Evolutionary conservation across 2,797 vertebrate genomes (phyloP), one percentile per base, ranked within the genome.

Genomic region (Podarcis siculus): DNA sequence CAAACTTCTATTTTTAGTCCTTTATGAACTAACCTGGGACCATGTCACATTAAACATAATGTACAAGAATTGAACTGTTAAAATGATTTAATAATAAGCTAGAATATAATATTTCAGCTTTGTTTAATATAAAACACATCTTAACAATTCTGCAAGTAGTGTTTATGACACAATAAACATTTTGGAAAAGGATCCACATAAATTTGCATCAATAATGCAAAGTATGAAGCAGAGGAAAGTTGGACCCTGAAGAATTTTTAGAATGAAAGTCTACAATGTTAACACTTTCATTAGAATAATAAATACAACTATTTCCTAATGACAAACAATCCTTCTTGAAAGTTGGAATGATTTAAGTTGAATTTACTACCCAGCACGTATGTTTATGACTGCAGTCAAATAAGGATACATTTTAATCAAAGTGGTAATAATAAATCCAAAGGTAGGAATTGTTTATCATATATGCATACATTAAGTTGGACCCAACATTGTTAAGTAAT

Each of bases 371-470:
- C 27, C 6, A 32, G 27, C 39, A 77, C 25, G 19, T 67, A 66
- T 78, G 6, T 78, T 45, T 45, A 69, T 32, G 23, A 73, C 45
- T 73, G 21, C 21, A 69, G 35, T 27, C 49, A 85, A 27, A 92
- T 82, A 5, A 87, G 39, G 71, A 82, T 30, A 25, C 19, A 61
- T 84, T 45, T 79, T 64, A 91, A 79, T 5, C 39, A 83, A 83
- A 72, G n/a, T 27, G 35, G 2, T 27, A 85, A 25, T 78, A 66
- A 55, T 78, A 37, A 12, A 49, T 79, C 79, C 90, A 64, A 72
- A 82, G n/a, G 30, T 1, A 32, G 21, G 75, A 61, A 72, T 10
- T 79, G 58, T 25, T 64, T 45, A 39, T 85, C 12, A 83, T 72
- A 64, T 35, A 58, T 37, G 32, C 45, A 1, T 35, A 32, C 0